Percentiles rank a stretch among this genome's conserved stretches.
Conservation (phyloP, 2,888 invertebrate species). For the Dioctria rufipes region DNA sequence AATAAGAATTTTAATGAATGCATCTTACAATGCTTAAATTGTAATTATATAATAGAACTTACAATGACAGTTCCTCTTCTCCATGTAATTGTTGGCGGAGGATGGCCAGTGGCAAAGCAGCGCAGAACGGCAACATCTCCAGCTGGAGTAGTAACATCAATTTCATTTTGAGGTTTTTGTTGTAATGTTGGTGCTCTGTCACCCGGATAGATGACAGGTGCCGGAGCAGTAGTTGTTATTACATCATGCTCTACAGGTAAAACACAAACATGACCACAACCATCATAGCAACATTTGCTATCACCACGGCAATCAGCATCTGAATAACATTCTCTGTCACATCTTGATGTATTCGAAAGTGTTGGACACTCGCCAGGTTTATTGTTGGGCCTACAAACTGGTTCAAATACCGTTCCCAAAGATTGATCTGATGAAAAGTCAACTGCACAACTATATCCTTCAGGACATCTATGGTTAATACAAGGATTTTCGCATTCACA, state of each 20-base stretch:
- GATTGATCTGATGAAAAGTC: slow-evolving; percentile 70
- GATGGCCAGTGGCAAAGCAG: slow-evolving; percentile 84
- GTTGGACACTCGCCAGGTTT: slow-evolving; percentile 81
- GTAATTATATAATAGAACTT: slow-evolving; percentile 62
- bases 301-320: slow-evolving; percentile 87
- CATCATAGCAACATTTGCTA: slow-evolving; percentile 86
- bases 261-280: slow-evolving; percentile 83
- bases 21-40: background rate
- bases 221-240: slow-evolving; percentile 70
- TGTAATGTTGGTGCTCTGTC: slow-evolving; percentile 71
- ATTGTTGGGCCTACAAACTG: slow-evolving; percentile 70
- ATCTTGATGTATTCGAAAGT: slow-evolving; percentile 72
- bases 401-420: slow-evolving; percentile 64
- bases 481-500: slow-evolving; percentile 87
- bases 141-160: slow-evolving; percentile 78
- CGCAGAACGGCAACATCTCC: slow-evolving; percentile 82
- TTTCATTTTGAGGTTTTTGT: slow-evolving; percentile 72
- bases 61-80: slow-evolving; percentile 81
- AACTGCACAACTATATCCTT: slow-evolving; percentile 80
- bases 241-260: slow-evolving; percentile 71
- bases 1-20: slow-evolving; percentile 42
- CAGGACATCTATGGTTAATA: slow-evolving; percentile 74
- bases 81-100: slow-evolving; percentile 85
- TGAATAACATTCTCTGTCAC: slow-evolving; percentile 81
- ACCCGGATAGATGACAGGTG: slow-evolving; percentile 68